These are phyloP conservation scores for Eubucco bourcierii DNA, from an alignment of 2,113 vertebrate species.

Conservation along the genomic window DNA sequence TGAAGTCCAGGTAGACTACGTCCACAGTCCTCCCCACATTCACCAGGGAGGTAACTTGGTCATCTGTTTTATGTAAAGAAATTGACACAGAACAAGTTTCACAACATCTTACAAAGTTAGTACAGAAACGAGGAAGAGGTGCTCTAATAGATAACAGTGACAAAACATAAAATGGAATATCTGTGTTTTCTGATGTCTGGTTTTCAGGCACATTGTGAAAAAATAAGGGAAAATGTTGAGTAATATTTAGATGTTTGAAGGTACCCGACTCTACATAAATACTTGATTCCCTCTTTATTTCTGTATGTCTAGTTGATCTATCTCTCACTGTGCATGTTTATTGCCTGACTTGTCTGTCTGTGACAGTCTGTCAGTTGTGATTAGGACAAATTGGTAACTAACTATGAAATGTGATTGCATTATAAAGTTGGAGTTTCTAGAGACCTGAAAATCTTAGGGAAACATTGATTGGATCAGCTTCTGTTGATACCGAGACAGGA, in stretches of 20 bases:
- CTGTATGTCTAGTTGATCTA: not conserved
- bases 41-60: not conserved
- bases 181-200: not conserved
- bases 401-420: not conserved
- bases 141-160: not conserved
- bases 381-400: not conserved
- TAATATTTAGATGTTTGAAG: not conserved
- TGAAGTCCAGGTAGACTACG: too few species aligned
- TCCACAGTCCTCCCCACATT: too few species aligned
- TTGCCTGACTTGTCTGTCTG: not conserved
- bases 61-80: not conserved
- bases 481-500: not conserved
- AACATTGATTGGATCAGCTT: not conserved
- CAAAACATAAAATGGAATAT: not conserved
- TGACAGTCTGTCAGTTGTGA: not conserved
- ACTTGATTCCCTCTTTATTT: not conserved
- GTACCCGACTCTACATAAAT: not conserved
- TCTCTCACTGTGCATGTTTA: not conserved
- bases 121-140: not conserved
- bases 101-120: not conserved
- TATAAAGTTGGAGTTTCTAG: not conserved
- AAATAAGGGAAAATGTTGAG: not conserved
- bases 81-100: not conserved
- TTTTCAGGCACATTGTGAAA: not conserved
- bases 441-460: not conserved